Conservation (phyloP, 2,113 vertebrate genomes). For the Ardeotis arabs region DNA sequence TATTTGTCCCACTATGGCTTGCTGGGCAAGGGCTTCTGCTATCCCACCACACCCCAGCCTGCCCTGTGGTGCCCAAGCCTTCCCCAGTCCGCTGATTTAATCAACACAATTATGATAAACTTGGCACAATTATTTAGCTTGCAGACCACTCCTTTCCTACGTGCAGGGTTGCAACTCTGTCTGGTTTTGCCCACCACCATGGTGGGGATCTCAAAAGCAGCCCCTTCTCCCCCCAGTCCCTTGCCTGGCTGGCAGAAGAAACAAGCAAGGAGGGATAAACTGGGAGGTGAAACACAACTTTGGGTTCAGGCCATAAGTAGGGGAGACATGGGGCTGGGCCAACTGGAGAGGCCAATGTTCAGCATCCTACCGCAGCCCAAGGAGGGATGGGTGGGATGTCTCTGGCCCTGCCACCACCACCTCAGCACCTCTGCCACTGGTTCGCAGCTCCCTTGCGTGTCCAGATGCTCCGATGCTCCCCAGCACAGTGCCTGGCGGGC, state of each 20-base stretch:
- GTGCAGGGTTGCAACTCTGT: accelerated
- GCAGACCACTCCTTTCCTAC: neutral
- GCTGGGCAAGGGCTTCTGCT: neutral
- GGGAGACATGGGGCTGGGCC: accelerated
- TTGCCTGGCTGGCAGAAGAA: neutral
- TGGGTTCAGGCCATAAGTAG: neutral
- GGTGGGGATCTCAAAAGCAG: neutral
- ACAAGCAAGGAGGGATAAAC: neutral
- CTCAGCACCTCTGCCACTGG: accelerated
- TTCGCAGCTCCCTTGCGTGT: neutral
- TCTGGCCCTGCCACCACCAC: neutral
- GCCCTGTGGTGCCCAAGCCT: neutral
- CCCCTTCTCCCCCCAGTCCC: neutral
- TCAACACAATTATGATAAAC: neutral
- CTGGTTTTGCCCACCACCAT: neutral
- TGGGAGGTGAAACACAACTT: neutral
- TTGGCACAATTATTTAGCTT: neutral
- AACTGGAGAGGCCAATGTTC: neutral
- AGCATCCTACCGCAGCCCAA: neutral
- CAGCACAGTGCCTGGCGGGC: accelerated
- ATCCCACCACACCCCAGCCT: too few relatives aligned
- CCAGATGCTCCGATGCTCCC: neutral
- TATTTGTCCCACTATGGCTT: neutral
- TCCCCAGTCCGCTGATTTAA: neutral
- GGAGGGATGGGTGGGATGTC: neutral